Base-by-base conservation (phyloP, 2,113 vertebrate species). In the Aramus guarauna region DNA sequence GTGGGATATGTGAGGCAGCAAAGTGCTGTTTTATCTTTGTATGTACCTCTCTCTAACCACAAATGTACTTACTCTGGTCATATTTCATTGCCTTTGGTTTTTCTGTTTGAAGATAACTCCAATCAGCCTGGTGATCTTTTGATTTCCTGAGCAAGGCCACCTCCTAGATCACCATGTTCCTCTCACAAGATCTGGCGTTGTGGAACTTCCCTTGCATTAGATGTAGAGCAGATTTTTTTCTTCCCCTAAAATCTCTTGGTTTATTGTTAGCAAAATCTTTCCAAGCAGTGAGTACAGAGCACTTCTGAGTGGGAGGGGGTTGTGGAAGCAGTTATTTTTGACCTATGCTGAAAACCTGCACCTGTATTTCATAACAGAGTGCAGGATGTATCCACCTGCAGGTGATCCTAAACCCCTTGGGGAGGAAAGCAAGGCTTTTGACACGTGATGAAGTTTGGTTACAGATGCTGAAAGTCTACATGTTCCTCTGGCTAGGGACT, bases 391-490 rank as follows among this genome's bases (percentile, higher is more conserved):
- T 32, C 21, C 10, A 52, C 30, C 45, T 76, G 39, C n/a, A 69
- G 30, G 50, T 32, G 37, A 26, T 73, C 39, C 30, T 29, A 37
- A 83, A 48, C 47, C 13, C 16, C 14, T 55, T 1, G 1, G 30
- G 4, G n/a, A 74, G 47, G 32, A 73, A 94, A 88, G 14, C 0
- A 3, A 59, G 17, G 34, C 17, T 85, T 88, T 50, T 80, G 55
- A 26, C 32, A 11, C 19, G 26, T 2, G 6, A 60, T 36, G 21
- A 72, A 52, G 5, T 68, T 64, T 52, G 29, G 6, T 64, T 91
- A 39, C 21, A 73, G 50, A 30, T 62, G 12, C 39, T 64, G 14
- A 0, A 0, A 66, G 15, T 34, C 20, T 36, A 6, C 1, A 0
- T 9, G 11, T 77, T 91, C 8, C 26, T 73, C 29, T 2, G 14